Evolutionary conservation across 1,140 invertebrate species (phyloP).

Genomic region (Trachymyrmex septentrionalis): DNA sequence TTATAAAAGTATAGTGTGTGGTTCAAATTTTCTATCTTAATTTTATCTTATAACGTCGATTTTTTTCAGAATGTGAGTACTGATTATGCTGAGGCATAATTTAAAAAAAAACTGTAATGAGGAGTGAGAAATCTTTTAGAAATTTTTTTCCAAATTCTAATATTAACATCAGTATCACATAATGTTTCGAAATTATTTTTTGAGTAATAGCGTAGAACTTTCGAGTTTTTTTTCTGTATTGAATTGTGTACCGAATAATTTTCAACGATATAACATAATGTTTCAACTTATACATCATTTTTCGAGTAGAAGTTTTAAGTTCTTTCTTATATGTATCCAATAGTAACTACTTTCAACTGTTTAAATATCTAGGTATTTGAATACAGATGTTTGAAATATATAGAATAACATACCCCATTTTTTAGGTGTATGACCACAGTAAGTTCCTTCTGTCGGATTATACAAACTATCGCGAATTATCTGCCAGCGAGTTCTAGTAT

Average conservation of each 20-base stretch:
- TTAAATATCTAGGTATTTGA: background rate
- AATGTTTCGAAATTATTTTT: background rate
- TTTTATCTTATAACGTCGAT: background rate
- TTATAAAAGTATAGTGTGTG: background rate
- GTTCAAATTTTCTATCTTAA: background rate
- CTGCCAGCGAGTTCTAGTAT: slow-evolving; percentile 87
- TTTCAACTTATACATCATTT: background rate
- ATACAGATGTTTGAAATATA: background rate
- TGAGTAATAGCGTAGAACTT: background rate
- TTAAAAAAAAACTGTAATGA: background rate
- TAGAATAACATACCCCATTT: slow-evolving; percentile 89
- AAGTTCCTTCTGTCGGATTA: slow-evolving; percentile 89
- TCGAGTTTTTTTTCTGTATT: background rate
- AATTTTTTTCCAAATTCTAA: background rate
- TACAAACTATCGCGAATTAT: slow-evolving; percentile 89
- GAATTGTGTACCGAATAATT: no score
- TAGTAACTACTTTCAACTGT: background rate
- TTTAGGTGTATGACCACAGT: slow-evolving; percentile 89
- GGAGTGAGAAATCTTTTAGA: background rate
- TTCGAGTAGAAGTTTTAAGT: background rate
- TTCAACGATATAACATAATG: no score
- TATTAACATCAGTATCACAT: background rate
- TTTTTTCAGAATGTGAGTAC: background rate
- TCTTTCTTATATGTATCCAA: background rate
- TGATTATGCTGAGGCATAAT: background rate